Conservation (phyloP, 2,113 vertebrate genomes). For the Pardalotus punctatus region DNA sequence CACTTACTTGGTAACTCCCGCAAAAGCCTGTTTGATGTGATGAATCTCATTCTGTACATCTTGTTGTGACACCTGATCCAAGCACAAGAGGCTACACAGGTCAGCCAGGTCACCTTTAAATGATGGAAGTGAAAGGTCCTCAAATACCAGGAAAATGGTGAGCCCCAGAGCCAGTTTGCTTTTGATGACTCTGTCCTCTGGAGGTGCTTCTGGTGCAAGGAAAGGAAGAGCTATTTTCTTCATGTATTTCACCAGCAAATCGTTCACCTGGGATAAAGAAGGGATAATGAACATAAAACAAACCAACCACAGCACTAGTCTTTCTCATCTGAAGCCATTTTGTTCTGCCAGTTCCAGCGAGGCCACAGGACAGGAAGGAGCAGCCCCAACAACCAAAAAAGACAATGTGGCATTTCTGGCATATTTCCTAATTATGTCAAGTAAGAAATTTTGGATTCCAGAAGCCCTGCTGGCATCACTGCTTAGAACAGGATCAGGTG, state of each 20-base stretch:
- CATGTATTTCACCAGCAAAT: not conserved
- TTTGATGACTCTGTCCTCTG: not conserved
- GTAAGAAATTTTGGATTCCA: not conserved
- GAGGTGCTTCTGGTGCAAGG: not conserved
- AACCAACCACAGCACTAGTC: not conserved
- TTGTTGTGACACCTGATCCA: not conserved
- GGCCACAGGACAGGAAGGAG: not conserved
- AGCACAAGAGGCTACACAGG: conserved; percentile 56
- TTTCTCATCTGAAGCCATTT: not conserved
- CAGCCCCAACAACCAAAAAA: not conserved
- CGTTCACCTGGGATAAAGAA: conserved; percentile 45
- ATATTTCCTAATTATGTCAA: not conserved
- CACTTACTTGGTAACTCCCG: not conserved
- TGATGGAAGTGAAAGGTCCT: accelerated
- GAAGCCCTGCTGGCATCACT: not conserved
- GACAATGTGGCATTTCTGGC: not conserved
- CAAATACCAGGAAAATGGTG: not conserved
- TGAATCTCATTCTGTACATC: not conserved
- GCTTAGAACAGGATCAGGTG: not conserved
- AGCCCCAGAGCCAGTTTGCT: conserved; percentile 62
- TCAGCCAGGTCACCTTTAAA: accelerated
- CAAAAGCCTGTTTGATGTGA: not conserved
- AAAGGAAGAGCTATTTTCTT: not conserved
- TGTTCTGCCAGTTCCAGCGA: accelerated
- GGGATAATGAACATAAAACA: too few species aligned